Percentiles rank a stretch among this genome's conserved stretches.
Evolutionary conservation across 2,113 vertebrate species (phyloP).

Genomic region (Gavialis gangeticus): DNA sequence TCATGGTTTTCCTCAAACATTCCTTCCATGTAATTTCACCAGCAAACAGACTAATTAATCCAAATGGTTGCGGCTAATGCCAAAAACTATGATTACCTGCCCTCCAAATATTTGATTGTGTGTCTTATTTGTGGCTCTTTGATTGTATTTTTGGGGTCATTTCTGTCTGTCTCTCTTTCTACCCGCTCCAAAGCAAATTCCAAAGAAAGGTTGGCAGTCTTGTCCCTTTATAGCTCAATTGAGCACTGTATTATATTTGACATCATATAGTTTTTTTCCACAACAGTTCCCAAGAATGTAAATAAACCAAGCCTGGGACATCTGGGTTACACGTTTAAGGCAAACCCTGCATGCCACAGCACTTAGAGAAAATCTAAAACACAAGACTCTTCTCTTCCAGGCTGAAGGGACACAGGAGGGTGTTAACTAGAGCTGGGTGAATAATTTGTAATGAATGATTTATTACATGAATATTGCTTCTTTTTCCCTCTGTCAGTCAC

Average conservation of each 20-base stretch:
- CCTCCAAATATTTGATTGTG: background rate
- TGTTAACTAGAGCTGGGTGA: conserved; percentile 70
- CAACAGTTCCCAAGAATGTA: conserved; percentile 86
- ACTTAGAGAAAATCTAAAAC: conserved; percentile 71
- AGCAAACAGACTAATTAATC: background rate
- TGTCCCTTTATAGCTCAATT: conserved; percentile 31
- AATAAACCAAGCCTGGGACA: conserved; percentile 89
- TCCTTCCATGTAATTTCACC: background rate
- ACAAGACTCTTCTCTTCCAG: conserved; percentile 46
- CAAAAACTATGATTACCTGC: background rate
- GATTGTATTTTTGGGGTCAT: background rate
- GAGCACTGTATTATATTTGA: conserved; percentile 77
- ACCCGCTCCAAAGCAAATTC: background rate
- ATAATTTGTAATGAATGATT: conserved; percentile 67
- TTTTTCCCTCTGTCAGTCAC: background rate
- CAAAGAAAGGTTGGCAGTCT: conserved; percentile 3
- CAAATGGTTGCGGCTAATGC: background rate
- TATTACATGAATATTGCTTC: conserved; percentile 32
- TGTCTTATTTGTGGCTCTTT: background rate
- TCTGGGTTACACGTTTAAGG: conserved; percentile 90
- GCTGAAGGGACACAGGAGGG: conserved; percentile 57
- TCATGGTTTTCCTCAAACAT: background rate
- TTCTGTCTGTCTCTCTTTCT: background rate
- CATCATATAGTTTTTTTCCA: conserved; percentile 71
- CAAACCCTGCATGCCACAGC: conserved; percentile 68